Conservation (phyloP, 2,888 invertebrate species). For the Nyleta sp. region DNA sequence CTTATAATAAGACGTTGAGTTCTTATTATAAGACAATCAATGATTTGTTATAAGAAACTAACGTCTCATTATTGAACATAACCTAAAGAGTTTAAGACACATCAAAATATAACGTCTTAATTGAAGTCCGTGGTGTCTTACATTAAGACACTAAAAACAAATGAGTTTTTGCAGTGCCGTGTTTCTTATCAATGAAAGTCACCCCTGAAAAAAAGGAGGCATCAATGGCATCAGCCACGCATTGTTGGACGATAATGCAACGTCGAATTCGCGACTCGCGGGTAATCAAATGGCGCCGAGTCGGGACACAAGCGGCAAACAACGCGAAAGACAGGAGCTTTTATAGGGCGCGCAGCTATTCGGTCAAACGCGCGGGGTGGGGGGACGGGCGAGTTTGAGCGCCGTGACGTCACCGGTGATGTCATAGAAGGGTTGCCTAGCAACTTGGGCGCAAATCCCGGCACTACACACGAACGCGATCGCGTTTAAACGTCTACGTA, state of each 20-base stretch:
- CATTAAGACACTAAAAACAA: too few species aligned
- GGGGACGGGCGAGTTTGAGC: constrained; percentile 7
- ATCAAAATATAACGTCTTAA: too few species aligned
- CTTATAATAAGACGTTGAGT: too few species aligned
- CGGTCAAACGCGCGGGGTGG: constrained; percentile 34
- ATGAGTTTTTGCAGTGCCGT: too few species aligned
- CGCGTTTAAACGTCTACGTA: constrained; percentile 42
- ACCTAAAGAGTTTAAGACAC: too few species aligned
- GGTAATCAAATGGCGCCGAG: constrained; percentile 25
- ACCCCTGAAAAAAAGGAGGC: too few species aligned
- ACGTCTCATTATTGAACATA: too few species aligned
- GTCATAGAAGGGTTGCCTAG: constrained; percentile 59
- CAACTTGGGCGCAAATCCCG: constrained; percentile 54
- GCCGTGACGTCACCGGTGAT: constrained; percentile 52
- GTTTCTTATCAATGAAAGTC: too few species aligned
- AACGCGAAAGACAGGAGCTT: constrained; percentile 37
- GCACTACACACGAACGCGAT: constrained; percentile 46
- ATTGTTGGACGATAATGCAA: constrained; percentile 8
- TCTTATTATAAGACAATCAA: too few species aligned
- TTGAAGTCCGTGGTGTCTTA: too few species aligned
- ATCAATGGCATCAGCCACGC: too few species aligned
- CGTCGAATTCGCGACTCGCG: constrained; percentile 7
- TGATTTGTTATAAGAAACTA: too few species aligned
- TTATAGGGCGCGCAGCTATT: constrained; percentile 47
- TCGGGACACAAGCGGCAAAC: constrained; percentile 10